phyloP scores from a whole-genome alignment of 2,888 invertebrate species.

The Andrena hattorfiana region DNA sequence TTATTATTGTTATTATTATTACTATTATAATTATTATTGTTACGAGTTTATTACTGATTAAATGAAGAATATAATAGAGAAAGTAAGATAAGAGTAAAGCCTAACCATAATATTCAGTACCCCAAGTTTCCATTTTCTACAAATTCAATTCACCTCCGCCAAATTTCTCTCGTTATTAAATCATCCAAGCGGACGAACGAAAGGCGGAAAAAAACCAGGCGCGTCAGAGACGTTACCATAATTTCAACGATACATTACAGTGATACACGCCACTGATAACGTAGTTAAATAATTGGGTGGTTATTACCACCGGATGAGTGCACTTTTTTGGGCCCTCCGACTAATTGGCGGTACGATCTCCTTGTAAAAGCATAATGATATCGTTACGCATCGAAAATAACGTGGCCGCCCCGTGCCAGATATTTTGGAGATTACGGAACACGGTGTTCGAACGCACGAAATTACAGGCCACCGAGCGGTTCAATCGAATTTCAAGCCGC shows the following conservation, averaged over 20 bases:
- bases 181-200: neutral
- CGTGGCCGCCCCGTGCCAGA: neutral
- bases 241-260: slow-evolving; percentile 32
- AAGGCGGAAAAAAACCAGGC: neutral
- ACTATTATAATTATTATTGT: too few species aligned
- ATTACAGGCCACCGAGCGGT: slow-evolving; percentile 18
- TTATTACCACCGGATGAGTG: slow-evolving; percentile 17
- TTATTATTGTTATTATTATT: too few species aligned
- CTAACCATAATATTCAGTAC: too few species aligned
- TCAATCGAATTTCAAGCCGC: neutral
- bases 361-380: slow-evolving; percentile 18
- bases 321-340: neutral
- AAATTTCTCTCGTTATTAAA: neutral
- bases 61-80: too few species aligned
- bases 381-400: slow-evolving; percentile 12
- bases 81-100: too few species aligned
- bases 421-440: neutral
- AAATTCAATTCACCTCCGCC: too few species aligned
- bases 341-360: slow-evolving; percentile 32
- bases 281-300: slow-evolving; percentile 37
- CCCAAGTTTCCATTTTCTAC: too few species aligned
- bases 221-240: slow-evolving; percentile 19
- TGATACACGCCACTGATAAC: neutral
- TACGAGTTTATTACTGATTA: too few species aligned
- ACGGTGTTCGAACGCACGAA: slow-evolving; percentile 1